phyloP scores from a whole-genome alignment of 2,888 invertebrate species.

The Ephialtes manifestator region DNA sequence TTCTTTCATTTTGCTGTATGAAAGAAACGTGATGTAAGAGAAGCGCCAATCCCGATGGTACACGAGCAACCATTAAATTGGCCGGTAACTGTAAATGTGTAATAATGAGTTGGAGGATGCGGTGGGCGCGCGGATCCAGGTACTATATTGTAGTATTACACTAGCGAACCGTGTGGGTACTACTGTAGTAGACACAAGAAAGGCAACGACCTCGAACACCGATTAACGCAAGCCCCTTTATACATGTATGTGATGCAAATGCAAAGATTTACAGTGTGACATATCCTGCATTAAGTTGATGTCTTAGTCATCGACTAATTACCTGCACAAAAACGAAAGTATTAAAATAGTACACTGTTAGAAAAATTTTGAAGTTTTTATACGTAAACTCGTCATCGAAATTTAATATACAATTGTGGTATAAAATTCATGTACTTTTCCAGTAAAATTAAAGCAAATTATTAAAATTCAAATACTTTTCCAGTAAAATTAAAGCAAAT shows the following conservation, averaged over 20 bases:
- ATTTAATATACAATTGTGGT: too few species aligned
- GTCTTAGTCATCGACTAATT: conserved; percentile 45
- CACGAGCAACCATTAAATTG: conserved; percentile 67
- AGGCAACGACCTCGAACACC: conserved; percentile 73
- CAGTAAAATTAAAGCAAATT: too few species aligned
- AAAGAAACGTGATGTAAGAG: conserved; percentile 56
- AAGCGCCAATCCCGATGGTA: conserved; percentile 42
- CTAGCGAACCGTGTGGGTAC: conserved; percentile 4
- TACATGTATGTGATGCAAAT: conserved; percentile 47
- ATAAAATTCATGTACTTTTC: too few species aligned
- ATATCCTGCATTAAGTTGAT: conserved; percentile 30
- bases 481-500: too few species aligned
- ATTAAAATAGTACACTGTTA: not conserved
- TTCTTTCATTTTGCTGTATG: conserved; percentile 34
- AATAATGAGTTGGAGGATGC: conserved; percentile 66
- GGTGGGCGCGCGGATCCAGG: conserved; percentile 66
- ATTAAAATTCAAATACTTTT: too few species aligned
- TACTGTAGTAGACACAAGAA: conserved; percentile 63
- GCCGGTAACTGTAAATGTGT: conserved; percentile 72
- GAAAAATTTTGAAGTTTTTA: too few species aligned
- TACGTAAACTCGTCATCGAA: too few species aligned
- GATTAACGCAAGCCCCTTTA: conserved; percentile 64
- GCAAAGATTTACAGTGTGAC: conserved; percentile 39
- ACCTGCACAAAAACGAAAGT: not conserved
- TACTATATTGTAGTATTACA: conserved; percentile 32